Evolutionary conservation across 2,797 vertebrate genomes (phyloP).

Genomic region (Sylvia borin): DNA sequence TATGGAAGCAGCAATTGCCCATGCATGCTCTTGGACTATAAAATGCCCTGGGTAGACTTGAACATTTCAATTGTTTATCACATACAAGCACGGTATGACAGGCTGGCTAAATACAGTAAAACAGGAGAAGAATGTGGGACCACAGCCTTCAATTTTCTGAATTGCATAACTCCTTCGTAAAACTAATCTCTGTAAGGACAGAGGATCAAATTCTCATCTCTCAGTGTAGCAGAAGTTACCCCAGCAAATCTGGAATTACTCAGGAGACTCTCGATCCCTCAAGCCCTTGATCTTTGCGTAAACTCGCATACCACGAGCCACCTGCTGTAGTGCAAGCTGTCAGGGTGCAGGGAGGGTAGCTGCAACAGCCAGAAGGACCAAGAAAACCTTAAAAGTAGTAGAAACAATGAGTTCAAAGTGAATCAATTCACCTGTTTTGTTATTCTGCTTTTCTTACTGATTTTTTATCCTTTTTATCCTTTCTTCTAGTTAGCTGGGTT

Average conservation of each 20-base stretch:
- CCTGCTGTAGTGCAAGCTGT: background rate
- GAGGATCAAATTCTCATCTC: constrained; percentile 32
- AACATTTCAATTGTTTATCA: constrained; percentile 30
- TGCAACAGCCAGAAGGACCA: background rate
- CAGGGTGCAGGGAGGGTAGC: background rate
- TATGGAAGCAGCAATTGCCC: background rate
- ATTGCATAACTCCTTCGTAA: background rate
- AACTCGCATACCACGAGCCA: background rate
- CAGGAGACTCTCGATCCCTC: background rate
- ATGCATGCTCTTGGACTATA: background rate
- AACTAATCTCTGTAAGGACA: constrained; percentile 14
- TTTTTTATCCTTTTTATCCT: background rate
- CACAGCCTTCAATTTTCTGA: constrained; percentile 28
- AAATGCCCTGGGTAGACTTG: background rate
- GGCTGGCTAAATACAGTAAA: constrained; percentile 49
- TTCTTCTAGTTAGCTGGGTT: background rate
- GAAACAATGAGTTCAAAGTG: background rate
- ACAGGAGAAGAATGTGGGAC: background rate
- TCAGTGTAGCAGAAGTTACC: background rate
- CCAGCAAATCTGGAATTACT: constrained; percentile 22
- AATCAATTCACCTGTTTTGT: background rate
- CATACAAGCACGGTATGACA: background rate
- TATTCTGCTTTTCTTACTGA: background rate
- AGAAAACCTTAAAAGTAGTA: background rate
- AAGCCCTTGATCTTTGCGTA: fast-evolving